Percentiles rank a stretch among this genome's conserved stretches.
Evolutionary conservation across 2,888 invertebrate genomes (phyloP).

Genomic region (Lasioglossum leucozonium): DNA sequence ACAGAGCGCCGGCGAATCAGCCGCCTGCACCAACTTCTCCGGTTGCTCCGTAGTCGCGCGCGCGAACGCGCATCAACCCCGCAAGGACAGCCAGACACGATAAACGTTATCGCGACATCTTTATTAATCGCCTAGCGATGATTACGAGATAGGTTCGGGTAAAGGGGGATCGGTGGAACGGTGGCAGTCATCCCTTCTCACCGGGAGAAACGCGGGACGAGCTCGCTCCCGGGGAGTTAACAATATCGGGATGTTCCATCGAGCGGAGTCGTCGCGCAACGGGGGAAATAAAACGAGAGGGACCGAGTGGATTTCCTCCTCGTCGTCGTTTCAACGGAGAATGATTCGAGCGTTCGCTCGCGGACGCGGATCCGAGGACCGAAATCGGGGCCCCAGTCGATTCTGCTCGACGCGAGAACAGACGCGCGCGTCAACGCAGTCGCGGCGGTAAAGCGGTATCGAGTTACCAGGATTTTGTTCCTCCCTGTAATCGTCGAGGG

Average conservation of each 20-base stretch:
- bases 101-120: constrained; percentile 43
- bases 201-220: not conserved
- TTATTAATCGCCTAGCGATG: constrained; percentile 62
- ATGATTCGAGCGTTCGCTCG: not conserved
- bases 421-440: constrained; percentile 12
- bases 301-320: not conserved
- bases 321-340: constrained; percentile 26
- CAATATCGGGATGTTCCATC: constrained; percentile 28
- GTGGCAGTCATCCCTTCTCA: constrained; percentile 39
- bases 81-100: not conserved
- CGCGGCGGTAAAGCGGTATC: constrained; percentile 26
- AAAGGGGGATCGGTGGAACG: not conserved
- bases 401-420: not conserved
- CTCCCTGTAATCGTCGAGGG: constrained; percentile 47
- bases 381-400: not conserved
- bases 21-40: constrained; percentile 14
- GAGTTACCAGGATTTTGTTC: constrained; percentile 43
- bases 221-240: constrained; percentile 33
- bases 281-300: constrained; percentile 28
- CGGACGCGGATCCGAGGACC: not conserved
- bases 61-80: not conserved
- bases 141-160: constrained; percentile 21
- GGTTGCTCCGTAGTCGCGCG: not conserved
- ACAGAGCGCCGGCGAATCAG: not conserved
- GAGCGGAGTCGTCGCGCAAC: constrained; percentile 41